These are phyloP conservation scores for Philotrypesis tridentata DNA, from an alignment of 1,140 invertebrate genomes.

Conservation along the genomic window DNA sequence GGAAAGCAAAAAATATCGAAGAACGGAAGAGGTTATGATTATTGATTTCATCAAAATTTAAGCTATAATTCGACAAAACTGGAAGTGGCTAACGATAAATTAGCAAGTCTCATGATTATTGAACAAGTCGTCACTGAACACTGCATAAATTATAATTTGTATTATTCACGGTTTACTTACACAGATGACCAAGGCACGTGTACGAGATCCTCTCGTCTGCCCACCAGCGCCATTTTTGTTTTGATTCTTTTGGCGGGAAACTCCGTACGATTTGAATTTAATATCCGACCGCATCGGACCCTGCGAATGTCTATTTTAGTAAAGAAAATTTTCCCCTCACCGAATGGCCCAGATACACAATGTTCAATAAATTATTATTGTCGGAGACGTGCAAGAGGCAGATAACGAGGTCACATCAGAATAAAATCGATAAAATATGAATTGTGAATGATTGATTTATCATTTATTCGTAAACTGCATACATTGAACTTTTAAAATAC, in stretches of 20 bases:
- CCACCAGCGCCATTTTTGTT: slow-evolving; percentile 57
- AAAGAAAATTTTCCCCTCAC: too few relatives aligned
- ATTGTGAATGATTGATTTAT: slow-evolving; percentile 40
- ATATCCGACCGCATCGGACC: too few relatives aligned
- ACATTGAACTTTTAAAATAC: slow-evolving; percentile 51
- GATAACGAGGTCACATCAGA: background rate
- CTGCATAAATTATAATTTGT: background rate
- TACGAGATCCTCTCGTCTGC: slow-evolving; percentile 56
- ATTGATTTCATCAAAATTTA: background rate
- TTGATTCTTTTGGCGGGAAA: background rate
- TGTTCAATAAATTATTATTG: too few relatives aligned
- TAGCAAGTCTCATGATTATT: background rate
- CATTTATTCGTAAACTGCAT: slow-evolving; percentile 48
- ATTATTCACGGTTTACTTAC: slow-evolving; percentile 56
- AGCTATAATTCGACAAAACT: background rate
- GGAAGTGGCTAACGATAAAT: background rate
- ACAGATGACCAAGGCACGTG: slow-evolving; percentile 67
- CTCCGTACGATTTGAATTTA: background rate
- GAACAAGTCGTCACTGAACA: background rate
- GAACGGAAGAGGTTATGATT: slow-evolving; percentile 18
- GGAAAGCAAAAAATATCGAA: too few relatives aligned
- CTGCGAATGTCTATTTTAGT: too few relatives aligned
- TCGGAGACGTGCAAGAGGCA: too few relatives aligned
- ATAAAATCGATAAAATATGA: background rate
- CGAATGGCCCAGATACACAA: too few relatives aligned